Evolutionary conservation across 2,888 invertebrate genomes (phyloP), one percentile per base, ranked within the genome.

Genomic region (Chesias legatella): DNA sequence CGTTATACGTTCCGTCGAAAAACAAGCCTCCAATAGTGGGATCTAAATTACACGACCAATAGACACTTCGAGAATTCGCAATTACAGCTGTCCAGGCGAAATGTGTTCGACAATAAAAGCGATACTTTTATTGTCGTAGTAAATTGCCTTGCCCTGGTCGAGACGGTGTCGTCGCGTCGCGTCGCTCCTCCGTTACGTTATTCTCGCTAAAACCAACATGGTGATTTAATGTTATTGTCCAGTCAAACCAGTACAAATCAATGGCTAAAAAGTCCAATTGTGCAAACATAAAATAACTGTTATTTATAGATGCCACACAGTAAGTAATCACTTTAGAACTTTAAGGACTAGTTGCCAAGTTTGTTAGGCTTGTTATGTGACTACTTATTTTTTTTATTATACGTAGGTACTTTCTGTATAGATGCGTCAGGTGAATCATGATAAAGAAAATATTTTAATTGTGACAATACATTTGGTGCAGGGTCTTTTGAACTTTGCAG

Each of bases 71-170:
- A 73, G 73, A 73, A 77, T 72, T 76, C 63, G 81, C 83, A 83
- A 85, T 84, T 84, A 84, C 82, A 80, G 74, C 79, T 78, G 83
- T 81, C 82, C 74, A 70, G 73, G 73, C 81, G 84, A 83, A 80
- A 81, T 80, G 76, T 74, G 72, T 74, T 75, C 74, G 75, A 74
- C 83, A 79, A 84, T 83, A 84, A 82, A 80, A 76, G 76, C 76
- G 78, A 80, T 79, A 79, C 82, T 82, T 84, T 84, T 83, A 84
- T 82, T 80, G 79, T 73, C 67, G 74, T 73, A 72, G 79, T 82
- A 83, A 82, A 79, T 79, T 73, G 71, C 67, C 67, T 61, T 62
- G 63, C 61, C 67, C 68, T 67, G 66, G 73, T 67, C 63, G 72
- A 60, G 71, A 63, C 69, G 64, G 66, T 64, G 75, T 68, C 74